Base-by-base conservation (phyloP, 2,888 invertebrate species). In the Beris chalybata region DNA sequence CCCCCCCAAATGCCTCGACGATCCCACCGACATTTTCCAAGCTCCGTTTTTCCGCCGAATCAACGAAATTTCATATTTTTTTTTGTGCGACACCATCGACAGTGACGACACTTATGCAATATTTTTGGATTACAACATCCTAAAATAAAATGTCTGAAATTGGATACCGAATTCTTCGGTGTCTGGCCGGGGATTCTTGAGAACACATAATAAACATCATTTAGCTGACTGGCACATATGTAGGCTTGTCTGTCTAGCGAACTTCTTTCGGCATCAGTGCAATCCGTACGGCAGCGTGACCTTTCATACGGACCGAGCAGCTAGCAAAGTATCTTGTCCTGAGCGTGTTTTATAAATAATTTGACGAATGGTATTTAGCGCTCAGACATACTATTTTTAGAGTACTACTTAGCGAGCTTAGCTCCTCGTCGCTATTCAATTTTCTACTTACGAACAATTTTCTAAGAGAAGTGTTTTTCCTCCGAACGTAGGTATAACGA, bases 361-460 rank as follows among this genome's bases (percentile, higher is more conserved):
- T 50, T 47, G 48, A n/a, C 38, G 44, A 59, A 13, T 59, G 59
- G 59, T 59, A 59, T 59, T 47, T 59, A 50, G 48, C 32, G 30
- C 59, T 59, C 59, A 59, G 59, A 59, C 59, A 59, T 15, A 50
- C 59, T 59, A 59, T 59, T 48, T 59, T 59, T 48, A 59, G 59
- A 47, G 50, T 11, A 30, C 11, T 15, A 59, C 31, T 13, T 59
- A 22, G 22, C 22, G 2, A 22, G 22, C 22, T 22, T 22, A 22
- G 22, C 22, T 22, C 22, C 22, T 22, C 22, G 22, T 22, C 22
- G 22, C 22, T 22, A 22, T 22, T 22, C 22, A 22, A 22, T 22
- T 22, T 22, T 22, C 22, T 22, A 22, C 22, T 22, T 22, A 22
- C 22, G 22, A 22, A 22, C 22, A 22, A 22, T 22, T 22, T 22